Evolutionary conservation across 2,888 invertebrate species (phyloP), one percentile per base, ranked within the genome.

Genomic region (Piscicola geometra): DNA sequence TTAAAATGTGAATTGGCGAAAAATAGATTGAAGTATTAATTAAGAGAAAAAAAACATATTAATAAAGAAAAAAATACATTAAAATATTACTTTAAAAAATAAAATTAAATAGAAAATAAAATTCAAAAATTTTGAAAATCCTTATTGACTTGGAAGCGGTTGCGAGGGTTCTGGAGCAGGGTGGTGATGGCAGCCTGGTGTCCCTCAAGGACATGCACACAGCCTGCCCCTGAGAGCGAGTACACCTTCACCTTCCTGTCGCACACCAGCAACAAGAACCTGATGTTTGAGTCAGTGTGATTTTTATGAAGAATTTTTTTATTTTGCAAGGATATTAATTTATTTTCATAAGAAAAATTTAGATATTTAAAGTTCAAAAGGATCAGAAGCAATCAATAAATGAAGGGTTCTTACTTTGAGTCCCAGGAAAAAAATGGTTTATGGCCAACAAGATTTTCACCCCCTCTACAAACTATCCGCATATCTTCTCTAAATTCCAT

Each of bases 391-490:
- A 15, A 18, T 56, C n/a, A 56, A 15, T 56, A 3, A 56, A 41
- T 41, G 15, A 41, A 41, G 15, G 15, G 9, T 41, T 41, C 15
- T 41, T 41, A 56, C 60, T 56, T 56, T 18, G 60, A 56, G 25
- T 56, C 60, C 60, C 60, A 56, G 3, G 60, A 15, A 21, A 56
- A 56, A 56, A 56, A 56, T 18, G 60, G 60, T 56, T 56, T 56
- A 5, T 56, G 21, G n/a, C n/a, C 5, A 21, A 56, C 60, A 18
- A 56, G 25, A 5, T 56, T 56, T 18, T 56, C 60, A 5, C 60
- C 60, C n/a, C 60, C 60, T 56, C 3, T 56, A 5, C 60, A n/a
- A 9, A 56, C 5, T 5, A 56, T n/a, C n/a, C n/a, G 3, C 60
- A 56, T 56, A 25, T 56, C 60, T 56, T 56, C 25, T 56, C 5